Base-by-base conservation (phyloP, 2,888 invertebrate genomes). In the Agrenia bidenticulata region DNA sequence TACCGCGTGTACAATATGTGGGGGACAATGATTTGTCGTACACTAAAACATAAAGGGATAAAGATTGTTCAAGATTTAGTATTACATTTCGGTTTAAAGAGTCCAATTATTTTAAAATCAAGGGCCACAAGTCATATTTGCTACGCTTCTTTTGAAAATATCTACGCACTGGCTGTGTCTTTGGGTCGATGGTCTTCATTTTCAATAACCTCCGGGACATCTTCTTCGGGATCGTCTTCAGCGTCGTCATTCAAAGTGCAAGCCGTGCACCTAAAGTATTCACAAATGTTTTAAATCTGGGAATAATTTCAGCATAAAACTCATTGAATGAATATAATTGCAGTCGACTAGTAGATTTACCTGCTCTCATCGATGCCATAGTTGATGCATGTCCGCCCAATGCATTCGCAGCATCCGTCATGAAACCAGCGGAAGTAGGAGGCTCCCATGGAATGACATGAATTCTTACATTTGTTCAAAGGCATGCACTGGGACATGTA, bases 371-470 rank as follows among this genome's bases (percentile, higher is more conserved):
- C 90, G 68, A 92, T 88, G 1, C 94, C 95, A 80, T 92, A 94
- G 79, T 91, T 91, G 72, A 92, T 85, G 79, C 94, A 95, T 54
- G 88, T 89, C 71, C 88, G 87, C 1, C 94, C 94, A 57, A 94
- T 87, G 79, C 95, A 95, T 80, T 95, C 91, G 79, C 95, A 95
- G 79, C 95, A 95, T 1, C 94, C 94, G 78, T 94, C 91, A 80
- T 94, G 92, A 81, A 94, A 94, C 94, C 94, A 94, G 77, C 94
- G 87, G 82, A 84, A 93, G 77, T 88, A 88, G 57, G 88, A 85
- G 0, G 92, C 87, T 39, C 92, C 92, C 88, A 92, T 91, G 13
- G 89, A 88, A 73, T 84, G 83, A 79, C 95, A 95, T 24, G 88
- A 87, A 56, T 86, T 86, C 75, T 87, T 87, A 79, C 95, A 96